Evolutionary conservation across 1,140 invertebrate species (phyloP).

Genomic region (Drosophila lacertosa): DNA sequence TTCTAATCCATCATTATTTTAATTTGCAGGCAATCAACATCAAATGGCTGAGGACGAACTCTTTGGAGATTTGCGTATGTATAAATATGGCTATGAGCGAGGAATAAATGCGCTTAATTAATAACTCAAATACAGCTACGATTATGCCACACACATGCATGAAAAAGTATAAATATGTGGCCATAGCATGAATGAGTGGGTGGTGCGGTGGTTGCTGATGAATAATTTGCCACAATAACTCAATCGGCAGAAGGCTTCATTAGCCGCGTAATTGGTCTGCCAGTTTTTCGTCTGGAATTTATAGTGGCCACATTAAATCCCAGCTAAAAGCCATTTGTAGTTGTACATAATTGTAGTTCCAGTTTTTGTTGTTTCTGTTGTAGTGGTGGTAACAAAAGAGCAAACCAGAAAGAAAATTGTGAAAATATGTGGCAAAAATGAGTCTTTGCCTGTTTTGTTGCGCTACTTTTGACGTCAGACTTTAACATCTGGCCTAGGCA

Average conservation of each 20-base stretch:
- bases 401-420: constrained; percentile 8
- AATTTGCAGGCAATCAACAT: constrained; percentile 66
- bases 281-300: constrained; percentile 55
- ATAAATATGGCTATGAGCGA: constrained; percentile 36
- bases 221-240: constrained; percentile 69
- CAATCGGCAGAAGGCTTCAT: constrained; percentile 67
- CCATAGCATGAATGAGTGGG: background rate
- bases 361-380: background rate
- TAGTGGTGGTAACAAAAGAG: constrained; percentile 14
- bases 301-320: constrained; percentile 72
- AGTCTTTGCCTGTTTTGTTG: constrained; percentile 40
- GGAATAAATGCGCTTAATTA: constrained; percentile 36
- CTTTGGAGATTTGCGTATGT: constrained; percentile 63
- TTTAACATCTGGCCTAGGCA: constrained; percentile 61
- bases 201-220: constrained; percentile 29
- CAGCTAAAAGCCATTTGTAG: constrained; percentile 37
- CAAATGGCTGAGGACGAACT: constrained; percentile 69
- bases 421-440: constrained; percentile 40
- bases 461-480: constrained; percentile 62
- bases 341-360: constrained; percentile 24
- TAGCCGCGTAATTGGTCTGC: constrained; percentile 56
- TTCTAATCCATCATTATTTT: constrained; percentile 63
- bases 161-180: constrained; percentile 58
- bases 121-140: constrained; percentile 34
- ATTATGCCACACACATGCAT: constrained; percentile 51